Base-by-base conservation (phyloP, 2,888 invertebrate species). In the Xestia xanthographa region DNA sequence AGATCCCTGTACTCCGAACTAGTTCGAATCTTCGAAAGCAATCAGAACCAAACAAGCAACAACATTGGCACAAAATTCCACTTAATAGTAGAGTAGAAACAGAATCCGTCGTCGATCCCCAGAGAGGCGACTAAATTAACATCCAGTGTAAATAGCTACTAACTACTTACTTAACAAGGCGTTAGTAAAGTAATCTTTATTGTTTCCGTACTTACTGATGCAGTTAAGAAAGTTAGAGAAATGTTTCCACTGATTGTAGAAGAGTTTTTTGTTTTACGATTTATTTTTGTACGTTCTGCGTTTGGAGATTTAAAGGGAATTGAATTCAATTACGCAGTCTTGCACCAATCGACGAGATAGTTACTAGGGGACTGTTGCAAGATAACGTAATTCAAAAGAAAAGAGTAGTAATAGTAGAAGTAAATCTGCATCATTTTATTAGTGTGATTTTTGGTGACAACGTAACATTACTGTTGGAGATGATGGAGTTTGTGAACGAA, bases 41-140 rank as follows among this genome's bases (percentile, higher is more conserved):
- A 78, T 78, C 71, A 68, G 53, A 34, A 50, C n/a, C 26, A 34
- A 80, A 84, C 48, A 56, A 74, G 34, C 1, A 53, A 78, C 53
- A 56, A 76, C 77, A 60, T 38, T 53, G 38, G 58, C 45, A 72
- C 73, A 63, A 74, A 72, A 82, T 69, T 71, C 86, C 73, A 69
- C 86, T 83, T 45, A 56, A 26, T 56, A 53, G 29, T 9, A 29
- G 34, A 62, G n/a, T 41, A 62, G 66, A 43, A 66, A 69, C 67
- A 58, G 72, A 34, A 58, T 50, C 22, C 34, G 67, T 80, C 71
- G 41, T 69, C 26, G 58, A 50, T 84, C 83, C 84, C 80, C 3
- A 53, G 86, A 73, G 84, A 72, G 22, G 26, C n/a, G 26, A 85
- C 72, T 63, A 83, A 86, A 83, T 84, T 75, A 83, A 86, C 86